These are phyloP conservation scores for Rhabdomys dilectus DNA, from an alignment of 2,113 vertebrate species.

Conservation along the genomic window DNA sequence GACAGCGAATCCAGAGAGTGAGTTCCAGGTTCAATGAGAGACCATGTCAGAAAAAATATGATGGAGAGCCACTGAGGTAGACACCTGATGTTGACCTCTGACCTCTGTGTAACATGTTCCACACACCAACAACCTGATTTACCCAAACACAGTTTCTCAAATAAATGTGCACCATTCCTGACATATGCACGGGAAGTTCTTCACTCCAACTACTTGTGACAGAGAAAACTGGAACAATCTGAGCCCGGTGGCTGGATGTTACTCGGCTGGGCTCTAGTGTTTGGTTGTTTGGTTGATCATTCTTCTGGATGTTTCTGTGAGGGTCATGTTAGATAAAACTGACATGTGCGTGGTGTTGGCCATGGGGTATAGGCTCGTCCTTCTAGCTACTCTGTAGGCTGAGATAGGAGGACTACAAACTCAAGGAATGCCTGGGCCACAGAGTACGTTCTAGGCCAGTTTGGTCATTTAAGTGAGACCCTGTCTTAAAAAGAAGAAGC, in stretches of 20 bases:
- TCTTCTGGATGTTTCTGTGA: conserved; percentile 29
- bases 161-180: not conserved
- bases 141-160: not conserved
- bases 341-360: not conserved
- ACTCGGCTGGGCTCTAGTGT: not conserved
- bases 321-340: not conserved
- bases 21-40: not conserved
- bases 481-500: not conserved
- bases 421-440: not conserved
- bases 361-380: not conserved
- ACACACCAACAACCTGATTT: not conserved
- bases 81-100: not conserved
- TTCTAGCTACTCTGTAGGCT: not conserved
- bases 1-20: not conserved
- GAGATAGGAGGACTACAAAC: not conserved
- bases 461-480: not conserved
- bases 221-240: not conserved
- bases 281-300: not conserved
- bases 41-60: not conserved
- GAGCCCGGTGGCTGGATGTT: not conserved
- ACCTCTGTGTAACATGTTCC: not conserved
- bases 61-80: not conserved
- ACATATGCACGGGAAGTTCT: not conserved
- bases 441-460: not conserved
- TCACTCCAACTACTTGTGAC: not conserved